These are phyloP conservation scores for Rhamnusium bicolor DNA, from an alignment of 2,888 invertebrate species.

Conservation along the genomic window DNA sequence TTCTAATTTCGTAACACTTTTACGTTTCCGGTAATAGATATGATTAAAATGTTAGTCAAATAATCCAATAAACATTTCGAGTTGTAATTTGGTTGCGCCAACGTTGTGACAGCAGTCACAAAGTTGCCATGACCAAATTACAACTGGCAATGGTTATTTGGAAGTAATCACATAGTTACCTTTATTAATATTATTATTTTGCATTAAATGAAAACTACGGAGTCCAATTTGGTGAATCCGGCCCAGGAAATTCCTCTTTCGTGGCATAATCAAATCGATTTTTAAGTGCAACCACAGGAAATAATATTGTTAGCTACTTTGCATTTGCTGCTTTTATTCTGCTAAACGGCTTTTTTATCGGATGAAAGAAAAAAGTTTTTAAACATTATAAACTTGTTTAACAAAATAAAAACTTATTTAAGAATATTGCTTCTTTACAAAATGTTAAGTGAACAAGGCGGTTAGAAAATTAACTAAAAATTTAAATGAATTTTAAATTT, in stretches of 20 bases:
- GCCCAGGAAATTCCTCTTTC: not conserved
- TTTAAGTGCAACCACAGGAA: conserved; percentile 9
- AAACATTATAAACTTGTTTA: not conserved
- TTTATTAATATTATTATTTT: no score
- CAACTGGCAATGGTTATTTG: no score
- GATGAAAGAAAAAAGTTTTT: not conserved
- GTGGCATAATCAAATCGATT: conserved; percentile 9
- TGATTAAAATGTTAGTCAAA: no score
- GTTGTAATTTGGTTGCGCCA: no score
- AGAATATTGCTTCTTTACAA: not conserved
- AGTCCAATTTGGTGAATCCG: not conserved
- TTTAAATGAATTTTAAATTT: not conserved
- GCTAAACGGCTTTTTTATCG: not conserved
- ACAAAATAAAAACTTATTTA: not conserved
- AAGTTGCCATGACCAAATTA: no score
- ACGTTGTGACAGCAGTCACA: no score
- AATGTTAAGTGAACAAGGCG: not conserved
- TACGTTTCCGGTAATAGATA: no score
- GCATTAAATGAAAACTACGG: no score
- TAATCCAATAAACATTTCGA: no score
- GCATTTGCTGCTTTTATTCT: not conserved
- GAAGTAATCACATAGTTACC: no score
- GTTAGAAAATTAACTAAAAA: not conserved
- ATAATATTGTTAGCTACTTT: conserved; percentile 10
- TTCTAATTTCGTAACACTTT: no score